These are phyloP conservation scores for Myodes glareolus DNA, from an alignment of 2,113 vertebrate genomes.

Conservation along the genomic window DNA sequence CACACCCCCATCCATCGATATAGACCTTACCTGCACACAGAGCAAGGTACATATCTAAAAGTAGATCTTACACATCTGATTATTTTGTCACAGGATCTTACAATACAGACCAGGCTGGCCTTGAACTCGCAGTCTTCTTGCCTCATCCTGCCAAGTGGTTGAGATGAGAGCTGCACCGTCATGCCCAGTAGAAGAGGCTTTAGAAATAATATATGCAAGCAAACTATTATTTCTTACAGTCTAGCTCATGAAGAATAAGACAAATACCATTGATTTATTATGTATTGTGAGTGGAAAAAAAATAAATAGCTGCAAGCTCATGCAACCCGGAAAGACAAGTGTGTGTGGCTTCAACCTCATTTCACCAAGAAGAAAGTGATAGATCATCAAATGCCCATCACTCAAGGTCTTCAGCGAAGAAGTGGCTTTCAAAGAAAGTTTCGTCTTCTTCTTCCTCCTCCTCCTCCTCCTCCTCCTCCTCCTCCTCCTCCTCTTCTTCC, in stretches of 20 bases:
- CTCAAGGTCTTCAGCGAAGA: conserved; percentile 68
- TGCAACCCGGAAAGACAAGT: not conserved
- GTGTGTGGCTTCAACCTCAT: not conserved
- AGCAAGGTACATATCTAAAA: not conserved
- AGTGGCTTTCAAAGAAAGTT: conserved; percentile 30
- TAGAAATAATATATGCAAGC: not conserved
- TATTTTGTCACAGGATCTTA: not conserved
- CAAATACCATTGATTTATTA: conserved; percentile 9
- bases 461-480: too few relatives aligned
- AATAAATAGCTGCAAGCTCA: not conserved
- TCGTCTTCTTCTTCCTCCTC: too few relatives aligned
- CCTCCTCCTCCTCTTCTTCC: too few relatives aligned
- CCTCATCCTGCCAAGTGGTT: not conserved
- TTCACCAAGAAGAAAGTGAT: conserved; percentile 48
- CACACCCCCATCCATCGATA: not conserved
- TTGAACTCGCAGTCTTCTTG: not conserved
- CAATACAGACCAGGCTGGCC: not conserved
- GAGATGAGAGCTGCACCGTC: not conserved
- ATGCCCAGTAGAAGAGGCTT: not conserved
- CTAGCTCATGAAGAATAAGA: not conserved
- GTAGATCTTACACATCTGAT: not conserved
- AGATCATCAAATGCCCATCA: conserved; percentile 63
- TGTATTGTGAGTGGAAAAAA: not conserved
- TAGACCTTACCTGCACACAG: not conserved
- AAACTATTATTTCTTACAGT: not conserved